phyloP scores from a whole-genome alignment of 2,888 invertebrate species.

The Drosophila maculinotata region DNA sequence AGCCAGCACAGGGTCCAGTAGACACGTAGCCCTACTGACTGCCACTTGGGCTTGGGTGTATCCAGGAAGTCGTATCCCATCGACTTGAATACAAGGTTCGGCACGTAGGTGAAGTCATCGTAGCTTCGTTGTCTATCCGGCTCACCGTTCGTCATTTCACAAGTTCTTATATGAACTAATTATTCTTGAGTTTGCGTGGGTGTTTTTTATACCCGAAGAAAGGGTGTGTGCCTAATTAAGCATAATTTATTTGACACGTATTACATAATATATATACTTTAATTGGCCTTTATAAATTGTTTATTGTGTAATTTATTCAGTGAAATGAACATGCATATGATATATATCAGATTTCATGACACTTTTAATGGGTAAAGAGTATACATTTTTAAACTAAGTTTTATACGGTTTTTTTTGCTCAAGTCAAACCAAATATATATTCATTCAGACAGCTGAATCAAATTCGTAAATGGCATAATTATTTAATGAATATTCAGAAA shows the following conservation, averaged over 20 bases:
- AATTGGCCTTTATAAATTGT: conserved; percentile 14
- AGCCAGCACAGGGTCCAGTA: conserved; percentile 24
- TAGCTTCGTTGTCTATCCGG: conserved; percentile 21
- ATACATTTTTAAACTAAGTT: neutral
- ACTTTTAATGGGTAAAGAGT: neutral
- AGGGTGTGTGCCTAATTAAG: conserved; percentile 23
- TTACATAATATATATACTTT: conserved; percentile 31
- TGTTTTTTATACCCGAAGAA: conserved; percentile 22
- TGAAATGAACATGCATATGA: too few relatives aligned
- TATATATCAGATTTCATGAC: conserved; percentile 1
- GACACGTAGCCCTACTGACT: conserved; percentile 6
- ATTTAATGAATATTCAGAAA: conserved; percentile 57
- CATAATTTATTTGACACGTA: conserved; percentile 8
- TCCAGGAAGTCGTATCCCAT: conserved; percentile 52
- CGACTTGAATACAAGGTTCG: conserved; percentile 41
- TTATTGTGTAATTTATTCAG: conserved; percentile 2
- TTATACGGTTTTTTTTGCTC: neutral
- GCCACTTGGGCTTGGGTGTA: conserved; percentile 36
- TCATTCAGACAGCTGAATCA: conserved; percentile 17
- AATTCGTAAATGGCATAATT: conserved; percentile 43
- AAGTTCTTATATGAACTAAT: conserved; percentile 21
- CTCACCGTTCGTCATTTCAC: conserved; percentile 15
- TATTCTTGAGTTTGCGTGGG: neutral
- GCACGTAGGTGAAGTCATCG: conserved; percentile 51
- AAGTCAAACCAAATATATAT: conserved; percentile 3